Evolutionary conservation across 2,888 invertebrate species (phyloP).

Genomic region (Drosophila antonietae): DNA sequence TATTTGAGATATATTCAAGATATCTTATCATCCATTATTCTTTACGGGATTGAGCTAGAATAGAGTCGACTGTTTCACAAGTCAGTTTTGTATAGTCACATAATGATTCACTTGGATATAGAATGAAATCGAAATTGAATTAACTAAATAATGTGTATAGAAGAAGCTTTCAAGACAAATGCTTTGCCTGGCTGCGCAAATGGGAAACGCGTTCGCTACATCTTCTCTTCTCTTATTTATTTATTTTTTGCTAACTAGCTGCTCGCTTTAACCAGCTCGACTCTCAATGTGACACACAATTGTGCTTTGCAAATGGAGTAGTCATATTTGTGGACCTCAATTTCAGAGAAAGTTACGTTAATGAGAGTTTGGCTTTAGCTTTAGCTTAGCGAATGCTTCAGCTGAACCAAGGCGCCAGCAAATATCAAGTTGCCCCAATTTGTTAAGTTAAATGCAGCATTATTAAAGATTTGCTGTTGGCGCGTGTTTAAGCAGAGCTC

Average conservation of each 20-base stretch:
- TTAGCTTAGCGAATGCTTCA: conserved; percentile 38
- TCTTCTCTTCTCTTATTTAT: too few relatives aligned
- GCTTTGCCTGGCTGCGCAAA: conserved; percentile 3
- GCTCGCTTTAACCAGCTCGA: conserved; percentile 16
- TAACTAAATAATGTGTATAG: conserved; percentile 7
- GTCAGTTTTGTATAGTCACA: not conserved
- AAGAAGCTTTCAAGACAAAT: conserved; percentile 14
- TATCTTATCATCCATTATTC: not conserved
- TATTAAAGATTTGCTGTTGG: conserved; percentile 43
- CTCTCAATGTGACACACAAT: conserved; percentile 15
- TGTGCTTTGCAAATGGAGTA: conserved; percentile 15
- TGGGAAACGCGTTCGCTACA: not conserved
- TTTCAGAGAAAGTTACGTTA: conserved; percentile 47
- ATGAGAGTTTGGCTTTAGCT: conserved; percentile 23
- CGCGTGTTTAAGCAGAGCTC: not conserved
- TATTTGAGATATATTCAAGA: not conserved
- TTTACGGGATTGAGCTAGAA: too few relatives aligned
- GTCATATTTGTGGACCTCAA: conserved; percentile 32
- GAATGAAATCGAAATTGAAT: not conserved
- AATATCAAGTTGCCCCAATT: conserved; percentile 55
- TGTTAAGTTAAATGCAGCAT: conserved; percentile 32
- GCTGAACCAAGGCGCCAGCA: conserved; percentile 6
- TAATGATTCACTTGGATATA: too few relatives aligned
- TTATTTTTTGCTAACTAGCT: not conserved
- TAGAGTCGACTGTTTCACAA: too few relatives aligned